Evolutionary conservation across 2,888 invertebrate genomes (phyloP), one percentile per base, ranked within the genome.

Genomic region (Himalopsyche japonica): DNA sequence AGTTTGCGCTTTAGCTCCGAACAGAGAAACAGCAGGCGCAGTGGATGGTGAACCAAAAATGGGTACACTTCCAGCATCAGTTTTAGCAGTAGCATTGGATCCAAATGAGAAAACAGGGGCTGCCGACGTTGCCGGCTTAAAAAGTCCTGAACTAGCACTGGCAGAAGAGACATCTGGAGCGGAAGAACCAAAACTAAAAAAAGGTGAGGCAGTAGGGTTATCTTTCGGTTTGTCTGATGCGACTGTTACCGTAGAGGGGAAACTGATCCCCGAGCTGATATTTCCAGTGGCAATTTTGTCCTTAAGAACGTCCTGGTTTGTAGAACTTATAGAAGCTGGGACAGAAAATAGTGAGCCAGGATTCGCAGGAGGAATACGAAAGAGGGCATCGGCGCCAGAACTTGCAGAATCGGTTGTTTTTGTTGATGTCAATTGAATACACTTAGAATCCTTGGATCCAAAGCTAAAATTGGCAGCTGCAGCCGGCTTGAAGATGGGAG

Each of bases 101-200:
- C 88, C 89, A 87, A 90, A 90, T 81, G 89, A 89, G 84, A 90
- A 90, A 24, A 89, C 89, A 64, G 89, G 89, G 6, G 87, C 84
- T 84, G 88, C 88, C 5, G 81, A 49, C 32, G 87, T 81, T 8
- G 88, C 83, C 79, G 85, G 87, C 76, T 83, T 85, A 49, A 85
- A 83, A 5, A 30, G 10, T 5, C 70, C 70, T 27, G 79, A 76
- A 30, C 20, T 76, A 12, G 70, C 43, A 18, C 24, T 37, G 30
- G n/a, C 64, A 8, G 57, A 18, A 32, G 82, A 48, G 24, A 79
- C 70, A 78, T 43, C 49, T 1, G 83, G 24, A n/a, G 84, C n/a
- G 24, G 84, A 49, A 20, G 84, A 81, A 30, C 79, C 48, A 77
- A 83, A 85, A n/a, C 64, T 24, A 15, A 83, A 83, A 34, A 78